phyloP scores from a whole-genome alignment of 2,113 vertebrate species.

The Synodontis membranacea region DNA sequence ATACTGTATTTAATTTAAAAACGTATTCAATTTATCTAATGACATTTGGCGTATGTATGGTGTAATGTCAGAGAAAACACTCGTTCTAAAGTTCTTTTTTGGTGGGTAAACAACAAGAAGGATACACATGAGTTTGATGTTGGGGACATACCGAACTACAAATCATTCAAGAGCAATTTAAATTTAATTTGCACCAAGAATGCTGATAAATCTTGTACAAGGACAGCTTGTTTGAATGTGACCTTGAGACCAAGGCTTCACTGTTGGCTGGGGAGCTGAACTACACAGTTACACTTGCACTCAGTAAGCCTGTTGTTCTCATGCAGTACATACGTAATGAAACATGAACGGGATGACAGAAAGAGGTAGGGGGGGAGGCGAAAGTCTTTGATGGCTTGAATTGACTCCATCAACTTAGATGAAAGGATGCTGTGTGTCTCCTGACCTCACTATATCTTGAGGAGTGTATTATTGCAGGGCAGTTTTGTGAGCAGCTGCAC shows the following conservation, averaged over 20 bases:
- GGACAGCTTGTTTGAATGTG: background rate
- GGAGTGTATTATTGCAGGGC: background rate
- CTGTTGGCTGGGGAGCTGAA: background rate
- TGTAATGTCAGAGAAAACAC: background rate
- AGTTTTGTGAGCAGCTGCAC: constrained; percentile 40
- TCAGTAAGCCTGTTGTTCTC: constrained; percentile 15
- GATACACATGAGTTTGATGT: background rate
- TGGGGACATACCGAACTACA: background rate
- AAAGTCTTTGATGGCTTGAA: constrained; percentile 4
- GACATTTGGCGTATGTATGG: background rate
- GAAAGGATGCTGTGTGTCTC: constrained; percentile 8
- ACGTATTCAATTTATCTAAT: background rate
- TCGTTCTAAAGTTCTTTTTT: background rate
- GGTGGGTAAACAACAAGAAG: background rate
- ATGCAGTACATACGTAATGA: constrained; percentile 1
- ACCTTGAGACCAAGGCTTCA: background rate
- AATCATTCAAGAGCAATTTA: background rate
- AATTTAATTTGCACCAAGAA: constrained; percentile 5
- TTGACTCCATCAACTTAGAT: constrained; percentile 10
- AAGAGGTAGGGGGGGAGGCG: background rate
- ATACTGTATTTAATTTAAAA: background rate
- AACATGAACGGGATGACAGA: constrained; percentile 13
- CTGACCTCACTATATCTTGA: background rate
- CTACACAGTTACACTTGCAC: constrained; percentile 4
- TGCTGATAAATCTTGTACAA: constrained; percentile 14